Evolutionary conservation across 2,797 vertebrate genomes (phyloP).

Genomic region (Pempheris klunzingeri): DNA sequence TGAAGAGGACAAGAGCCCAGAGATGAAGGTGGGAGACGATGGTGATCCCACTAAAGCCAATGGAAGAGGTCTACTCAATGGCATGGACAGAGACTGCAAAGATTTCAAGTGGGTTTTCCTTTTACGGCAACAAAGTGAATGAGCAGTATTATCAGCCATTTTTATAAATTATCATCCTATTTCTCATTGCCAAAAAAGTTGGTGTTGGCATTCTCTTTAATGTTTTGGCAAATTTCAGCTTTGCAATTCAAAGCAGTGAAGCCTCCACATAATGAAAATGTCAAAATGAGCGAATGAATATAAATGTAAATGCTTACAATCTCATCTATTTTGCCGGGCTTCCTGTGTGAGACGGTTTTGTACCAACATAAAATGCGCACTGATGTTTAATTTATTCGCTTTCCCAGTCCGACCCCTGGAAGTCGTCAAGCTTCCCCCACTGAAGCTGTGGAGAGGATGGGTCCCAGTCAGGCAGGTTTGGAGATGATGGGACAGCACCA

Average conservation of each 20-base stretch:
- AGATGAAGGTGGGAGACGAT: slow-evolving; percentile 94
- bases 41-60: slow-evolving; percentile 93
- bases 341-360: not conserved
- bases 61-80: slow-evolving; percentile 95
- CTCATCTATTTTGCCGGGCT: not conserved
- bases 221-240: not conserved
- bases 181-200: not conserved
- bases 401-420: slow-evolving; percentile 92
- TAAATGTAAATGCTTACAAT: not conserved
- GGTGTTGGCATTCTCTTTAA: not conserved
- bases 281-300: slow-evolving; percentile 5
- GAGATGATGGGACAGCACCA: slow-evolving; percentile 93
- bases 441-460: slow-evolving; percentile 95
- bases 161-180: not conserved
- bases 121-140: not conserved
- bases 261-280: not conserved
- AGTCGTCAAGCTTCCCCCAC: slow-evolving; percentile 97
- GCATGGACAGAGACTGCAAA: slow-evolving; percentile 99
- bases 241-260: not conserved
- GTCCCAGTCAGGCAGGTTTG: slow-evolving; percentile 88
- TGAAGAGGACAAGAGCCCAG: slow-evolving; percentile 96
- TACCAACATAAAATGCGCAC: not conserved
- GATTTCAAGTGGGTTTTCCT: slow-evolving; percentile 94
- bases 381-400: slow-evolving; percentile 1
- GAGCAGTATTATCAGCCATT: too few relatives aligned